Evolutionary conservation across 2,113 vertebrate species (phyloP).

Genomic region (Penelope pileata): DNA sequence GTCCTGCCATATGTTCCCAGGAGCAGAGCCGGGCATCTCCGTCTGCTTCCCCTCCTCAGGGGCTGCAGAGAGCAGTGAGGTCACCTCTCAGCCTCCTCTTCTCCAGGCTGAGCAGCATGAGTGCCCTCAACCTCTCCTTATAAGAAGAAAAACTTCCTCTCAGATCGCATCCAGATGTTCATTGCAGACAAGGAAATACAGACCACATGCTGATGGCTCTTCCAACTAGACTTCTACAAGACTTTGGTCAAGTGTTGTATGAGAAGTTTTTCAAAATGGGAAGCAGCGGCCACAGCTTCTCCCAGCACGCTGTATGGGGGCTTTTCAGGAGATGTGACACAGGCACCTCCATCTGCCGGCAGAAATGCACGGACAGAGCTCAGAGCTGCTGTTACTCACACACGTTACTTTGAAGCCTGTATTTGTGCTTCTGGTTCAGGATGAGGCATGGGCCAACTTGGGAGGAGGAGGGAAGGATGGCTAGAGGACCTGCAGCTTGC

Average conservation of each 20-base stretch:
- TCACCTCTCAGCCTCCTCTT: background rate
- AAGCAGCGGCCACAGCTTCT: background rate
- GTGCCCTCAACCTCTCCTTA: background rate
- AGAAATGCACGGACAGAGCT: background rate
- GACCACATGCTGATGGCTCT: background rate
- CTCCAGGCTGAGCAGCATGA: background rate
- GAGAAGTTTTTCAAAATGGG: background rate
- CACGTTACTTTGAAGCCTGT: background rate
- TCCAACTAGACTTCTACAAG: background rate
- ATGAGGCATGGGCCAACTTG: background rate
- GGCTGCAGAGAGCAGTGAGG: background rate
- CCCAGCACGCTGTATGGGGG: background rate
- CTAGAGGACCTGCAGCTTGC: background rate
- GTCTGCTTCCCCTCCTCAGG: background rate
- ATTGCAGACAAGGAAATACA: background rate
- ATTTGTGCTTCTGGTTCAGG: background rate
- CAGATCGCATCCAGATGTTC: background rate
- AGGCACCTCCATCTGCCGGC: background rate
- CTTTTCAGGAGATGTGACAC: background rate
- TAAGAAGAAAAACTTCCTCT: background rate
- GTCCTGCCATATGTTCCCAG: background rate
- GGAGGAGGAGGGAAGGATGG: background rate
- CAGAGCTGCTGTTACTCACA: background rate
- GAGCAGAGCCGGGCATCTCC: background rate
- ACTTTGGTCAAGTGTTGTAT: background rate